Evolutionary conservation across 1,140 invertebrate species (phyloP).

Genomic region (Monomorium pharaonis): DNA sequence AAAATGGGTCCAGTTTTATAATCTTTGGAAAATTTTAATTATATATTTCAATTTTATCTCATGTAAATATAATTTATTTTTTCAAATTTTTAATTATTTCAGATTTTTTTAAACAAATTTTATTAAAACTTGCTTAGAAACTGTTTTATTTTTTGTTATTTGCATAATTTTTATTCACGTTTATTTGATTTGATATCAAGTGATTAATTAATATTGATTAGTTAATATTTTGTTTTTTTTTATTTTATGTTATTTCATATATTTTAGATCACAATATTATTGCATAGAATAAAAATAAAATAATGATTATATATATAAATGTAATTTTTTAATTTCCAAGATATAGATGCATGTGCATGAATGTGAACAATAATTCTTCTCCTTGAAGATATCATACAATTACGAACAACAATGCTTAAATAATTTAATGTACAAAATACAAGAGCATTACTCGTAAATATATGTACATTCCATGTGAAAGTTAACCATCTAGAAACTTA

Average conservation of each 20-base stretch:
- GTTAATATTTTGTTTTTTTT: not conserved
- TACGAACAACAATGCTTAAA: not conserved
- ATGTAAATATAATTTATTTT: too few relatives aligned
- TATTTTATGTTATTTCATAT: too few relatives aligned
- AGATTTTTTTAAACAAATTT: not conserved
- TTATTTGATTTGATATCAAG: not conserved
- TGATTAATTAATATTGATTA: not conserved
- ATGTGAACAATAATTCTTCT: not conserved
- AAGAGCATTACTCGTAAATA: not conserved
- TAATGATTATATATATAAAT: not conserved
- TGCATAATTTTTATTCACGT: not conserved
- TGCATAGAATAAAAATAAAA: not conserved
- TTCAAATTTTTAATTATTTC: not conserved
- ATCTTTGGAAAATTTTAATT: not conserved
- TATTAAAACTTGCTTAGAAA: not conserved
- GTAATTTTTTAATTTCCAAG: not conserved
- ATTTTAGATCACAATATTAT: not conserved
- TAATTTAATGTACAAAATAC: not conserved
- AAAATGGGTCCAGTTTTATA: slow-evolving; percentile 29
- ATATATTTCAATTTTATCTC: not conserved
- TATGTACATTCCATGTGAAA: not conserved
- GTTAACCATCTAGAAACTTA: not conserved
- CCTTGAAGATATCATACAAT: not conserved
- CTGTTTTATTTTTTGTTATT: not conserved
- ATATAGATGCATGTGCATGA: not conserved